Percentiles rank a stretch among this genome's conserved stretches.
These are phyloP conservation scores for Rhea pennata DNA, from an alignment of 2,113 vertebrate genomes.

Conservation along the genomic window DNA sequence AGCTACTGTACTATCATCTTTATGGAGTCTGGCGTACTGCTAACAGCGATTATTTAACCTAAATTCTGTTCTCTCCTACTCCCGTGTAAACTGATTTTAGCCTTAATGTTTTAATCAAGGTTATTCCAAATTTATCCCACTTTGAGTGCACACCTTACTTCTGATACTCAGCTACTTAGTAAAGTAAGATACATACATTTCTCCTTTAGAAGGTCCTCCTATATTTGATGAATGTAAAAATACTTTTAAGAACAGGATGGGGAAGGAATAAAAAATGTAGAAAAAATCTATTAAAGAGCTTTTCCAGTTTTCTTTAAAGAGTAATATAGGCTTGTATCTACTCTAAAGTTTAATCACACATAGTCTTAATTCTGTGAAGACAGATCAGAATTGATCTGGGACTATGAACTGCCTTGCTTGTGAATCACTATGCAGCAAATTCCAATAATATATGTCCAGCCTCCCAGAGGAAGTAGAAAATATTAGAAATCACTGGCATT, in stretches of 20 bases:
- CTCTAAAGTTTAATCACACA: conserved; percentile 13
- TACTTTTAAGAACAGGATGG: neutral
- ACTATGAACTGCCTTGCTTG: conserved; percentile 8
- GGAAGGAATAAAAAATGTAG: neutral
- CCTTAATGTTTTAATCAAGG: neutral
- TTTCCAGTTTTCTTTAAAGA: neutral
- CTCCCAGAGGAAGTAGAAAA: conserved; percentile 18
- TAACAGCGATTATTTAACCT: neutral
- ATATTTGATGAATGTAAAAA: neutral
- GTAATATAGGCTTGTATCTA: neutral
- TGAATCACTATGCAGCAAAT: conserved; percentile 24
- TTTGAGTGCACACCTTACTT: neutral
- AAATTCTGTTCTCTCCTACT: neutral
- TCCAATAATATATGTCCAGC: conserved; percentile 20
- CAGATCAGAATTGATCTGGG: conserved; percentile 15
- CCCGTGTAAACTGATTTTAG: neutral
- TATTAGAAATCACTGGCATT: conserved; percentile 14
- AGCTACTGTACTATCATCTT: neutral
- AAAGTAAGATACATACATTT: neutral
- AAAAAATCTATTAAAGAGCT: neutral
- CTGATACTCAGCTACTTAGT: neutral
- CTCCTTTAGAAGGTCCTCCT: neutral
- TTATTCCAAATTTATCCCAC: neutral
- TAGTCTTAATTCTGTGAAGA: conserved; percentile 6
- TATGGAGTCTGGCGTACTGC: too few species aligned